phyloP scores from a whole-genome alignment of 2,113 vertebrate species.

The Gasterosteus nipponicus region DNA sequence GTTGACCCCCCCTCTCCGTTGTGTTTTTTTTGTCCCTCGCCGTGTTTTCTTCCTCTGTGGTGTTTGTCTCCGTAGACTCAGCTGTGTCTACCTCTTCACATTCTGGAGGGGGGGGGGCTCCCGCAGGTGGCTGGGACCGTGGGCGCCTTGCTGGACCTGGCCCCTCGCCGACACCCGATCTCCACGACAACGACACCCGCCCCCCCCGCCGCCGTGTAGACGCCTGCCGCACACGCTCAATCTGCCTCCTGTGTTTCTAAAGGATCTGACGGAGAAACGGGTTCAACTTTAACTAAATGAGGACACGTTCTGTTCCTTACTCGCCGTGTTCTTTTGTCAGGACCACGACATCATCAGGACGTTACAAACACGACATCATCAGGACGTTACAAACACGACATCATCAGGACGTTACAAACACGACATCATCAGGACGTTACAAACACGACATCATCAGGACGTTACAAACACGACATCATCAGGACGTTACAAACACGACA shows the following conservation, averaged over 20 bases:
- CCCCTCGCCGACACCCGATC: conserved; percentile 85
- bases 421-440: too few relatives aligned
- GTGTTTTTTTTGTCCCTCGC: conserved; percentile 51
- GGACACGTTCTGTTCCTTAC: too few relatives aligned
- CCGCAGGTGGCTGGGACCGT: conserved; percentile 93
- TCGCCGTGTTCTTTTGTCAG: too few relatives aligned
- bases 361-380: too few relatives aligned
- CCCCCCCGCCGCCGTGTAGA: conserved; percentile 72
- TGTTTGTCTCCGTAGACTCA: conserved; percentile 83
- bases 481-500: too few relatives aligned
- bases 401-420: too few relatives aligned
- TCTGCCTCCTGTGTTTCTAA: neutral
- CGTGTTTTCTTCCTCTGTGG: conserved; percentile 38
- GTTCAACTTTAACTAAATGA: too few relatives aligned
- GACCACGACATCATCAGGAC: too few relatives aligned
- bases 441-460: too few relatives aligned
- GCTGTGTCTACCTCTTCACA: conserved; percentile 97
- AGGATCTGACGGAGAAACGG: neutral
- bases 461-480: too few relatives aligned
- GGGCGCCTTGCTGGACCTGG: conserved; percentile 90
- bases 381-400: too few relatives aligned
- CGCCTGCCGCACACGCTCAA: neutral
- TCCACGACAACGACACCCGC: conserved; percentile 67
- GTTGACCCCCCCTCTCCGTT: conserved; percentile 77
- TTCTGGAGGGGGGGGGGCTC: conserved; percentile 97